These are phyloP conservation scores for Archips xylosteana DNA, from an alignment of 2,888 invertebrate species.

Conservation along the genomic window DNA sequence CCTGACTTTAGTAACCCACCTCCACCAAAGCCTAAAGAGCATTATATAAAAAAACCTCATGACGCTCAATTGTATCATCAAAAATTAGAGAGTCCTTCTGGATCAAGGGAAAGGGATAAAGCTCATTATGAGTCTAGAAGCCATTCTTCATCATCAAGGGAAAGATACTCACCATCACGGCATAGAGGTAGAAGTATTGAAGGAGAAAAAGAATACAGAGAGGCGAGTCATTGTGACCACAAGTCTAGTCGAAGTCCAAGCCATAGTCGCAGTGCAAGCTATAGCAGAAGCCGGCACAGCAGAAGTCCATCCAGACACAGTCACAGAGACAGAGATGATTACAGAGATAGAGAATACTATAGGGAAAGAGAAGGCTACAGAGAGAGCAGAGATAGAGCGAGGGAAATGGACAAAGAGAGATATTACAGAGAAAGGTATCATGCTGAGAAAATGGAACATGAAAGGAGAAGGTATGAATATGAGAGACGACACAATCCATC, in stretches of 20 bases:
- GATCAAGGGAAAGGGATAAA: constrained; percentile 38
- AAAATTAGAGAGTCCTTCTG: constrained; percentile 38
- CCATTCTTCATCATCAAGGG: constrained; percentile 15
- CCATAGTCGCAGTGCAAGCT: constrained; percentile 47
- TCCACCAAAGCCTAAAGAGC: constrained; percentile 28
- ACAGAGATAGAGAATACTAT: constrained; percentile 12
- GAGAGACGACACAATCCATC: constrained; percentile 58
- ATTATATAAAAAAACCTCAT: constrained; percentile 13
- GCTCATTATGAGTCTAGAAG: constrained; percentile 16
- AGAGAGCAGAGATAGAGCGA: constrained; percentile 27
- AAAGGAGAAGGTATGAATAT: constrained; percentile 60
- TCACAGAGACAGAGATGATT: constrained; percentile 48
- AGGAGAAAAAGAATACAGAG: constrained; percentile 48
- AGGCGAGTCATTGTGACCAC: constrained; percentile 36
- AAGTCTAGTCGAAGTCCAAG: constrained; percentile 60
- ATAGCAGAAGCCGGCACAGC: constrained; percentile 43
- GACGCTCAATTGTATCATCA: constrained; percentile 25
- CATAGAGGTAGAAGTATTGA: constrained; percentile 49
- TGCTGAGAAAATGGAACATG: constrained; percentile 55
- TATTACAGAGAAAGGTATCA: constrained; percentile 48
- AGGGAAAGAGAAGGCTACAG: constrained; percentile 42
- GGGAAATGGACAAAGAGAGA: constrained; percentile 38
- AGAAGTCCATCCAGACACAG: constrained; percentile 60
- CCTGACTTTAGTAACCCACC: constrained; percentile 28
- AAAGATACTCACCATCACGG: constrained; percentile 33